phyloP scores from a whole-genome alignment of 2,113 vertebrate species.

The Pongo pygmaeus region DNA sequence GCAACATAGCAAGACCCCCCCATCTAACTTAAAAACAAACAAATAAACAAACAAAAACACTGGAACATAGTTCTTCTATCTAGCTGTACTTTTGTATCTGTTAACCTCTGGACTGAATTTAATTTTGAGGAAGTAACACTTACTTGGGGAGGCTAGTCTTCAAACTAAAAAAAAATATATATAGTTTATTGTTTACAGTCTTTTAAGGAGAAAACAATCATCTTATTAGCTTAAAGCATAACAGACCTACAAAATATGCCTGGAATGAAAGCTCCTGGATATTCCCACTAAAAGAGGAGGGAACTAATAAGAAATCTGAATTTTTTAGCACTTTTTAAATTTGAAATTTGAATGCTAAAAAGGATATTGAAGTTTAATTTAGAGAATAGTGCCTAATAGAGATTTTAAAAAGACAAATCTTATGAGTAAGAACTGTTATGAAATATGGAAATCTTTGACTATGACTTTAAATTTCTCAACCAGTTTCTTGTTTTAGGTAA shows the following conservation, averaged over 20 bases:
- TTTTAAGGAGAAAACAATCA: not conserved
- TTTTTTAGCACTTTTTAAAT: slow-evolving; percentile 27
- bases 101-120: not conserved
- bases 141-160: not conserved
- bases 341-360: not conserved
- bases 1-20: too few species aligned
- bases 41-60: too few species aligned
- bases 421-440: not conserved
- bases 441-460: not conserved
- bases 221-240: not conserved
- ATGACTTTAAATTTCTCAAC: not conserved
- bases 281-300: not conserved
- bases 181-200: not conserved
- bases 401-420: not conserved
- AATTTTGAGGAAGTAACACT: not conserved
- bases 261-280: not conserved
- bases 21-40: too few species aligned
- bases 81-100: too few species aligned
- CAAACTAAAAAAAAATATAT: not conserved
- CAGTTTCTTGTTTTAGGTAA: not conserved
- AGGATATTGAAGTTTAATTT: not conserved
- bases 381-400: not conserved
- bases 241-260: not conserved
- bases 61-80: too few species aligned
- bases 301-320: not conserved